Conservation (phyloP, 2,797 vertebrate species). For the Cyclopterus lumpus region DNA sequence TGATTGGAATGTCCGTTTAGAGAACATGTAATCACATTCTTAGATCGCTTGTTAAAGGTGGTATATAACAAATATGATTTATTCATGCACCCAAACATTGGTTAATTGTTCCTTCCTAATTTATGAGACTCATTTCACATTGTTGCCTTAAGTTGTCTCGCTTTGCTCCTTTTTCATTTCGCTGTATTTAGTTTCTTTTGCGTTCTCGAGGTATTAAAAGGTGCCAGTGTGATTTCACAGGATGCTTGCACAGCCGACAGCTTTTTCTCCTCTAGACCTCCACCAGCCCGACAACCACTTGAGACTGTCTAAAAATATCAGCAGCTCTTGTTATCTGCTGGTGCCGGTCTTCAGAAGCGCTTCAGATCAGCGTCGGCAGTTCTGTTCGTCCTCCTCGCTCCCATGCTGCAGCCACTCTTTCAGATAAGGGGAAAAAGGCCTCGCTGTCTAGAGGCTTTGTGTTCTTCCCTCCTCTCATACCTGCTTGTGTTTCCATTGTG, state of each 20-base stretch:
- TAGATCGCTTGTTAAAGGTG: neutral
- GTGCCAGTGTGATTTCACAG: conserved; percentile 39
- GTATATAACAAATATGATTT: neutral
- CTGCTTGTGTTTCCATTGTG: conserved; percentile 26
- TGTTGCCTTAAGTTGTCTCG: neutral
- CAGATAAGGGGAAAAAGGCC: conserved; percentile 29
- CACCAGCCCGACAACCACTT: conserved; percentile 35
- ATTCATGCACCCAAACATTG: neutral
- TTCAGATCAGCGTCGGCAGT: conserved; percentile 21
- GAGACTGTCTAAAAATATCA: conserved; percentile 6
- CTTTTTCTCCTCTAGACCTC: conserved; percentile 49
- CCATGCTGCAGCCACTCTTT: conserved; percentile 39
- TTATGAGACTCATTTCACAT: neutral
- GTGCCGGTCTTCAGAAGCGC: conserved; percentile 55
- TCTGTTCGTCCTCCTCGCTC: conserved; percentile 21
- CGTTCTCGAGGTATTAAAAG: conserved; percentile 23
- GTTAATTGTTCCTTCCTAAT: neutral
- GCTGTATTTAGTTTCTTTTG: conserved; percentile 11
- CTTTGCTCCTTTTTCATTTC: conserved; percentile 26
- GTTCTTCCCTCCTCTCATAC: conserved; percentile 22
- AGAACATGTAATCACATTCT: neutral
- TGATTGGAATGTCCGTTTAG: neutral
- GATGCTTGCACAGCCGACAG: conserved; percentile 26
- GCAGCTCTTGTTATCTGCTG: conserved; percentile 27
- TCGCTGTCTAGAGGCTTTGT: conserved; percentile 21